These are phyloP conservation scores for Spilarctia lutea DNA, from an alignment of 2,888 invertebrate species.

Conservation along the genomic window DNA sequence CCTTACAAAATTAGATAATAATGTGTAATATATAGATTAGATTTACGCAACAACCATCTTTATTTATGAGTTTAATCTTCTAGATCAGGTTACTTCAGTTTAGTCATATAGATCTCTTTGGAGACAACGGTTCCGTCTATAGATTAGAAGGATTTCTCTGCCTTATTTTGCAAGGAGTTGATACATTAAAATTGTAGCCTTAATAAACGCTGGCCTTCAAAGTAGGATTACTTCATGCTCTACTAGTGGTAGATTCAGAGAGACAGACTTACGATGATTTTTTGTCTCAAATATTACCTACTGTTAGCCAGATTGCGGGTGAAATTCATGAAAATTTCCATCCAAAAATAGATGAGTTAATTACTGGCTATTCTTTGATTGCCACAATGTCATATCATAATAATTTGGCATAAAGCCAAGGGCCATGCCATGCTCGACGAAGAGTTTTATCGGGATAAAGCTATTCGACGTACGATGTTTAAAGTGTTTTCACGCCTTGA, in stretches of 20 bases:
- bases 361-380: conserved; percentile 21
- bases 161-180: not conserved
- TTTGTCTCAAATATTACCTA: not conserved
- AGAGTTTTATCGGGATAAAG: not conserved
- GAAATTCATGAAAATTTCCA: not conserved
- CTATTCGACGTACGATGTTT: not conserved
- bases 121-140: not conserved
- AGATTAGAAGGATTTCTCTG: not conserved
- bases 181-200: not conserved
- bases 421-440: not conserved
- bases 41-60: conserved; percentile 19
- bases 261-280: not conserved
- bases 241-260: not conserved
- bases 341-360: conserved; percentile 13
- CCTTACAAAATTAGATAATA: conserved; percentile 50
- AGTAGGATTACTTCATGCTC: not conserved
- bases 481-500: not conserved
- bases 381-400: conserved; percentile 14
- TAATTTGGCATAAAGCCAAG: conserved; percentile 15
- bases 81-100: conserved; percentile 19
- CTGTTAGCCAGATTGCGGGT: not conserved
- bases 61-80: conserved; percentile 15
- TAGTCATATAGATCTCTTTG: not conserved
- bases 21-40: conserved; percentile 43
- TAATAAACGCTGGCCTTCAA: not conserved